Evolutionary conservation across 2,888 invertebrate genomes (phyloP).

Genomic region (Operophtera brumata): DNA sequence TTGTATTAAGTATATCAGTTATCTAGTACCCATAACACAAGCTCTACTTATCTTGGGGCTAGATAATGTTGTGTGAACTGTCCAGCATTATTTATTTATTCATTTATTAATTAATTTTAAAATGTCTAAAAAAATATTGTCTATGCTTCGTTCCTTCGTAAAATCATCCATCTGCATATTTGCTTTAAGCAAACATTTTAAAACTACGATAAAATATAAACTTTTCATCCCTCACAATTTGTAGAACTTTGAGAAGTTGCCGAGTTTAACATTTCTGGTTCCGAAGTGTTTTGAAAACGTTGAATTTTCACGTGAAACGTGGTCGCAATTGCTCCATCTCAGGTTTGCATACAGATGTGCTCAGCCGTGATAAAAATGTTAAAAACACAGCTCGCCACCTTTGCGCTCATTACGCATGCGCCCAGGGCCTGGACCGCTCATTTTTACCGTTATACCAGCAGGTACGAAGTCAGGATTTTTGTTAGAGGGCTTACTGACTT

Average conservation of each 20-base stretch:
- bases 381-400: conserved; percentile 39
- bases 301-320: conserved; percentile 22
- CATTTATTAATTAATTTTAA: too few species aligned
- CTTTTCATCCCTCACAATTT: not conserved
- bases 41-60: too few species aligned
- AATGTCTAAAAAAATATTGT: too few species aligned
- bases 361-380: conserved; percentile 44
- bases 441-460: conserved; percentile 29
- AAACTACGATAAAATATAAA: not conserved
- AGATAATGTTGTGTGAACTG: too few species aligned
- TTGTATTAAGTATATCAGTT: too few species aligned
- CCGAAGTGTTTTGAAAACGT: conserved; percentile 12
- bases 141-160: not conserved
- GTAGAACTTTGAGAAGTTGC: not conserved
- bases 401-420: conserved; percentile 47
- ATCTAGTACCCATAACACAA: too few species aligned
- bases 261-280: conserved; percentile 3
- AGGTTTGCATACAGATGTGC: conserved; percentile 35
- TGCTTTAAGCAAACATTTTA: not conserved
- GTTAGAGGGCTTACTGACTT: not conserved
- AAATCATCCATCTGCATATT: not conserved
- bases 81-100: too few species aligned
- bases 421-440: conserved; percentile 34
- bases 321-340: conserved; percentile 24
- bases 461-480: conserved; percentile 1